These are phyloP conservation scores for Jacana jacana DNA, from an alignment of 2,113 vertebrate species.

Conservation along the genomic window DNA sequence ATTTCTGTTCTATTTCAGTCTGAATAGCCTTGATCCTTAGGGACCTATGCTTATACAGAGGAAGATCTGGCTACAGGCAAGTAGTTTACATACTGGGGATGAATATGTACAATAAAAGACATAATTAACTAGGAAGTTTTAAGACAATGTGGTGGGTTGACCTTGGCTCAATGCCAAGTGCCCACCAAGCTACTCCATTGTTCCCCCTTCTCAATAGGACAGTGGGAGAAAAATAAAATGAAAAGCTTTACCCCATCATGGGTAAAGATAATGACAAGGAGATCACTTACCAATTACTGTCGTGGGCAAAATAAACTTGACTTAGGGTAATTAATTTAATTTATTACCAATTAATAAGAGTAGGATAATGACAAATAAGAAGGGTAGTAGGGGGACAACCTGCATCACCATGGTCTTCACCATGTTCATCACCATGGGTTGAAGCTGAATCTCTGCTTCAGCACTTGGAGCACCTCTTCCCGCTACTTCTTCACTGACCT, in stretches of 20 bases:
- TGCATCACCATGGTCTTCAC: background rate
- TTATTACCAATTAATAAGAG: background rate
- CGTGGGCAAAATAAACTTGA: background rate
- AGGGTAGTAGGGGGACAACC: background rate
- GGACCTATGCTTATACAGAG: background rate
- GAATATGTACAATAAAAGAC: background rate
- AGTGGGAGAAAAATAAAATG: background rate
- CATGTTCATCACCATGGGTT: rapidly evolving
- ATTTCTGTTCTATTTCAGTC: background rate
- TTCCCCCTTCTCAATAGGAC: background rate
- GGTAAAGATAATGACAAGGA: background rate
- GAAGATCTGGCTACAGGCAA: background rate
- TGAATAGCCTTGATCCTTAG: background rate
- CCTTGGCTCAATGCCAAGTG: background rate
- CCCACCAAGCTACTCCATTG: background rate
- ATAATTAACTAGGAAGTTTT: background rate
- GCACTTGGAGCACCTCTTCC: background rate
- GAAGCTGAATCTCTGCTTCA: background rate
- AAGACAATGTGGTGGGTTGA: background rate
- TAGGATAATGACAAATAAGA: background rate
- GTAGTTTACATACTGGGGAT: background rate
- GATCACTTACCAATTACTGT: background rate
- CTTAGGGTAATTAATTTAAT: background rate
- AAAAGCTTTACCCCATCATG: background rate
- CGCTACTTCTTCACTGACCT: background rate